Conservation (phyloP, 2,113 vertebrate genomes). For the Cercocebus atys region DNA sequence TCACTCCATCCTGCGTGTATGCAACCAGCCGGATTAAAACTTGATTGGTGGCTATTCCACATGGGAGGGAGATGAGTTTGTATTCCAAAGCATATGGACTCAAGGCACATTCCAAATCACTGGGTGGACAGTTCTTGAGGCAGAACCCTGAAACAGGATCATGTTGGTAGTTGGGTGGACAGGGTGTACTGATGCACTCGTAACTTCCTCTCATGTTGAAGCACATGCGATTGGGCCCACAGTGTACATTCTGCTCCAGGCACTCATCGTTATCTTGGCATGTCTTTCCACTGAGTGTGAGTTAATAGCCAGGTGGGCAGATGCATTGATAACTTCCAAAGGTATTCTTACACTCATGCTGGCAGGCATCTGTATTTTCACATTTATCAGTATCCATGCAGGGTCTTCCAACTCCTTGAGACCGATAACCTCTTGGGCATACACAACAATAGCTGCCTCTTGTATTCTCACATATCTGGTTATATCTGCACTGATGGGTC, state of each 20-base stretch:
- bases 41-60: conserved; percentile 95
- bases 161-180: conserved; percentile 93
- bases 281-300: conserved; percentile 93
- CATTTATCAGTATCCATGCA: conserved; percentile 97
- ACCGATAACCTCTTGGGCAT: conserved; percentile 92
- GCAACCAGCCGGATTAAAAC: conserved; percentile 97
- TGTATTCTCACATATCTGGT: conserved; percentile 97
- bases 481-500: conserved; percentile 94
- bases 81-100: conserved; percentile 97
- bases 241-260: conserved; percentile 92
- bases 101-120: conserved; percentile 94
- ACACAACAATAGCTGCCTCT: conserved; percentile 93
- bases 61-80: conserved; percentile 96
- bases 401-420: conserved; percentile 91
- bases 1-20: conserved; percentile 95
- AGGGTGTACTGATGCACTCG: conserved; percentile 96
- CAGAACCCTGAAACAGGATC: conserved; percentile 94
- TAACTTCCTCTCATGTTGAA: conserved; percentile 98
- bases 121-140: conserved; percentile 93
- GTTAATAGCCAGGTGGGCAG: conserved; percentile 93
- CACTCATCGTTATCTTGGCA: conserved; percentile 99
- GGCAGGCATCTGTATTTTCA: conserved; percentile 91
- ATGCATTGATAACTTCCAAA: conserved; percentile 93
- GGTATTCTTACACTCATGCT: conserved; percentile 96
- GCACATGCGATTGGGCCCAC: conserved; percentile 94